Conservation (phyloP, 2,888 invertebrate species). For the Acronicta alni region DNA sequence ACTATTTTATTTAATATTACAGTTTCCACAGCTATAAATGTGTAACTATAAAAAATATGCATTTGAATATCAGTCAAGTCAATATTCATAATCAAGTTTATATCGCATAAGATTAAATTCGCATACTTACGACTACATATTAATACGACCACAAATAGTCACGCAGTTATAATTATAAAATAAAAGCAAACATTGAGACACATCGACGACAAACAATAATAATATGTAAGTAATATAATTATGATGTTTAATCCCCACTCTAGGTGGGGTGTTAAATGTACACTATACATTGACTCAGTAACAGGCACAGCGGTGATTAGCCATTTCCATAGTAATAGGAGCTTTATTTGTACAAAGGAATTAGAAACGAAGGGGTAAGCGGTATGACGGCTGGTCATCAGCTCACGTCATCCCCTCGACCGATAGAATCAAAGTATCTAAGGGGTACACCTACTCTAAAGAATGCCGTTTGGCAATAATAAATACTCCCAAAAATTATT, state of each 20-base stretch:
- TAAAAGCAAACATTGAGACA: slow-evolving; percentile 26
- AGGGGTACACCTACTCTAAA: slow-evolving; percentile 25
- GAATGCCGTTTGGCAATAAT: slow-evolving; percentile 9
- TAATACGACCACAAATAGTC: slow-evolving; percentile 24
- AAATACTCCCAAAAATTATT: slow-evolving; percentile 13
- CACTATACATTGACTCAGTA: slow-evolving; percentile 22
- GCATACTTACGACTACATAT: slow-evolving; percentile 22
- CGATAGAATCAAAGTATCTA: slow-evolving; percentile 24
- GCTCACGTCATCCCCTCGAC: slow-evolving; percentile 14
- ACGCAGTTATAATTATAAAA: slow-evolving; percentile 20
- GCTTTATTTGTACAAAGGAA: slow-evolving; percentile 50
- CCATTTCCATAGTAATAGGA: slow-evolving; percentile 39
- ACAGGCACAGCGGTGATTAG: slow-evolving; percentile 53
- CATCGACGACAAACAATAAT: slow-evolving; percentile 26
- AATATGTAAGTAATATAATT: too few species aligned
- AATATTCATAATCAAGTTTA: slow-evolving; percentile 28
- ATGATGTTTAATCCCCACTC: slow-evolving; percentile 25
- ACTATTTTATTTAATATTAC: slow-evolving; percentile 15
- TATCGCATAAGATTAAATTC: slow-evolving; percentile 14
- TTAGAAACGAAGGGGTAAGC: slow-evolving; percentile 25
- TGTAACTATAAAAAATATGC: slow-evolving; percentile 26
- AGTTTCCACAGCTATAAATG: slow-evolving; percentile 8
- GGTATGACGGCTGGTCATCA: slow-evolving; percentile 1
- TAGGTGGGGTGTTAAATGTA: slow-evolving; percentile 25
- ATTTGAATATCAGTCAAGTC: slow-evolving; percentile 40